Percentiles rank a stretch among this genome's conserved stretches.
Conservation (phyloP, 1,140 invertebrate genomes). For the Elysia chlorotica region DNA sequence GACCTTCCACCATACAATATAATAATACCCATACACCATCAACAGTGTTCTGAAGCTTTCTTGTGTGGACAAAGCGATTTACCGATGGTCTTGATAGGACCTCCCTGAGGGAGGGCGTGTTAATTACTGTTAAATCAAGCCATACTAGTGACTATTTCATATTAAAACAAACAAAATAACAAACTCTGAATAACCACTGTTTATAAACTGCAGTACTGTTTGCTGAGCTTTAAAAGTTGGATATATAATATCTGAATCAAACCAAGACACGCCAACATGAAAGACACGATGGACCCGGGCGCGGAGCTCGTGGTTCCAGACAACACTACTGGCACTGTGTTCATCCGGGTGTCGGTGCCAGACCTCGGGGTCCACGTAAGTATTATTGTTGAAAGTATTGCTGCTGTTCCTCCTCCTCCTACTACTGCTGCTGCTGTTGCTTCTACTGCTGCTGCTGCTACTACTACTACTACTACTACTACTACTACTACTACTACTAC, state of each 20-base stretch:
- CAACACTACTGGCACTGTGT: constrained; percentile 51
- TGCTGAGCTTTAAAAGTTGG: neutral
- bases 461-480: neutral
- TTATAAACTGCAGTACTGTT: neutral
- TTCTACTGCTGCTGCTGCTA: neutral
- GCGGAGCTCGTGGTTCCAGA: constrained; percentile 30
- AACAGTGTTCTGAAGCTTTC: too few species aligned
- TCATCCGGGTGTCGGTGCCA: constrained; percentile 62
- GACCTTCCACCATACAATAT: too few species aligned
- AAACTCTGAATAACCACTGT: neutral
- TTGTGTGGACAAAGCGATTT: too few species aligned
- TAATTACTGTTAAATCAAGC: neutral
- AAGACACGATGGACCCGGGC: neutral
- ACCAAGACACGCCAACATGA: neutral
- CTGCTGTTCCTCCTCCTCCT: neutral
- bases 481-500: neutral
- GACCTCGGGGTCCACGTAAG: constrained; percentile 63
- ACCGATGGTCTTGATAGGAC: too few species aligned
- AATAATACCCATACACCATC: too few species aligned
- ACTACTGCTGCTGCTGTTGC: neutral
- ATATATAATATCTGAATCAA: neutral
- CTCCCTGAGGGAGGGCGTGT: too few species aligned
- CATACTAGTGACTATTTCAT: neutral
- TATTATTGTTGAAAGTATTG: neutral
- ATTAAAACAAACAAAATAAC: neutral